Conservation (phyloP, 2,797 vertebrate species). For the Hydrocynus forskahlii region DNA sequence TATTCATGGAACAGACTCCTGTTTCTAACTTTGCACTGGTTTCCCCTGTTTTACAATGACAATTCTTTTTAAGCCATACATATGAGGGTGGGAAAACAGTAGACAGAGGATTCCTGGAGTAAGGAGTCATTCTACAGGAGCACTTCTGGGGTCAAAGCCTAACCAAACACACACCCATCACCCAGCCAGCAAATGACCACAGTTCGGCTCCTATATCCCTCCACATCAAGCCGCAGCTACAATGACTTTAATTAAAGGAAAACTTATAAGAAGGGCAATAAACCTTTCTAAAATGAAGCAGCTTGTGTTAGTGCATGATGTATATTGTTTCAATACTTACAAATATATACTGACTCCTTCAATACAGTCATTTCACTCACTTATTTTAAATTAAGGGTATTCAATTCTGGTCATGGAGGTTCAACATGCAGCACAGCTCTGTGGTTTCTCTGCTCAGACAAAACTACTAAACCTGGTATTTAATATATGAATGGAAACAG, state of each 20-base stretch:
- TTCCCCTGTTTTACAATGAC: background rate
- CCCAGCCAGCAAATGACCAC: conserved; percentile 63
- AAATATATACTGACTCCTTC: background rate
- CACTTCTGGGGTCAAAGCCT: conserved; percentile 34
- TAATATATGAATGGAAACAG: background rate
- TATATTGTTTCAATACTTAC: background rate
- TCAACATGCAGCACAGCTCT: background rate
- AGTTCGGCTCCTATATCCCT: conserved; percentile 38
- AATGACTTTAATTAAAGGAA: background rate
- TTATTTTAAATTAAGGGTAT: too few species aligned
- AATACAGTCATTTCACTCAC: too few species aligned
- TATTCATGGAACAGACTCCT: background rate
- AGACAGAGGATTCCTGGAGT: background rate
- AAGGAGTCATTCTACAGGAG: conserved; percentile 16
- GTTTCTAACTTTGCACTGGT: background rate
- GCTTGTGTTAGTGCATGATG: background rate
- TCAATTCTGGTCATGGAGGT: too few species aligned
- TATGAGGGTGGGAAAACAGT: background rate
- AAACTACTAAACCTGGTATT: background rate
- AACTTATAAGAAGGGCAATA: background rate
- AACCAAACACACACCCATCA: conserved; percentile 45
- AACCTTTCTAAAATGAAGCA: background rate
- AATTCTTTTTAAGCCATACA: conserved; percentile 15
- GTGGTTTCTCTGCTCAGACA: background rate
- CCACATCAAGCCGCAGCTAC: background rate